A percentile compares a stretch with the other conserved stretches of the same genome.
phyloP scores from a whole-genome alignment of 2,797 vertebrate species.

The Tympanoctomys barrerae region DNA sequence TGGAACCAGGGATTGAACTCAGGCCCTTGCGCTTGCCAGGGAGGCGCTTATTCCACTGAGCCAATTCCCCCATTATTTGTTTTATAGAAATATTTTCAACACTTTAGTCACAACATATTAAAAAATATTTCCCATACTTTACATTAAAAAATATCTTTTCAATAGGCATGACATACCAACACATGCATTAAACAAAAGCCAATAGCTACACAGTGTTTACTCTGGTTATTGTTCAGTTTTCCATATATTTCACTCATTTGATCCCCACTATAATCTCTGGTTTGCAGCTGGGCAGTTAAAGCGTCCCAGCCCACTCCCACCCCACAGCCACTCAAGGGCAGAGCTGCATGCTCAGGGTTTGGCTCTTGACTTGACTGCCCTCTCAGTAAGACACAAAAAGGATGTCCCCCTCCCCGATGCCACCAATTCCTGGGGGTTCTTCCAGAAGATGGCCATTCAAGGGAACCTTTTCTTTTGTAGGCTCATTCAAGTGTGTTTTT shows the following conservation, averaged over 20 bases:
- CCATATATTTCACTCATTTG: slow-evolving; percentile 15
- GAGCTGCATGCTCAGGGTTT: slow-evolving; percentile 4
- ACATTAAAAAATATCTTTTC: not conserved
- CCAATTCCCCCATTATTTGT: not conserved
- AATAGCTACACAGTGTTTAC: not conserved
- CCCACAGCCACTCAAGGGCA: not conserved
- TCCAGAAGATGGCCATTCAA: slow-evolving; percentile 43
- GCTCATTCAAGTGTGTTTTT: slow-evolving; percentile 54
- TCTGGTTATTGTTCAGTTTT: slow-evolving; percentile 9
- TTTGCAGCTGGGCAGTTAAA: slow-evolving; percentile 33
- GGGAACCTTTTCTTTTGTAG: not conserved
- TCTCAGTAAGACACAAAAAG: slow-evolving; percentile 27
- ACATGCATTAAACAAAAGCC: not conserved
- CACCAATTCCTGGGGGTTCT: not conserved
- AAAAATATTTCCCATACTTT: slow-evolving; percentile 54
- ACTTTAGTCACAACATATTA: not conserved
- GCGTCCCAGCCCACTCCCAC: not conserved
- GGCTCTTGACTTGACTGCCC: not conserved
- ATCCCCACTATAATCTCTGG: slow-evolving; percentile 42
- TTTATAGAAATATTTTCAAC: slow-evolving; percentile 46
- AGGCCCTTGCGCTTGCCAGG: too few species aligned
- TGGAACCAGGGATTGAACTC: too few species aligned
- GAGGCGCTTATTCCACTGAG: too few species aligned
- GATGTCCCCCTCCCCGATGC: not conserved
- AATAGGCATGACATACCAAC: not conserved